Percentiles rank a stretch among this genome's conserved stretches.
These are phyloP conservation scores for Sternotherus odoratus DNA, from an alignment of 2,797 vertebrate genomes.

Conservation along the genomic window DNA sequence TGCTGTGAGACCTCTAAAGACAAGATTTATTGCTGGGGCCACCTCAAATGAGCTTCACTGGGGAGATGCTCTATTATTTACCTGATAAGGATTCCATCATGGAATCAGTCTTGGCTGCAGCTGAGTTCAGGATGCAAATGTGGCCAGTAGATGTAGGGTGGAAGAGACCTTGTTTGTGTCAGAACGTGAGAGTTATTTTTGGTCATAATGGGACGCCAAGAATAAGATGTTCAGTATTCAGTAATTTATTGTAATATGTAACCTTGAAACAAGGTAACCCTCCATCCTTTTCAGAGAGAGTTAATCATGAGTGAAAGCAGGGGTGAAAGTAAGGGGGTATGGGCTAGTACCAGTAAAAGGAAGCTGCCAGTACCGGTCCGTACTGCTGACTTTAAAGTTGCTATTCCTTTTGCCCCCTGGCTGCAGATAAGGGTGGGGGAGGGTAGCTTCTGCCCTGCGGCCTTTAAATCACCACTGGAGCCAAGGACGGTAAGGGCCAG, in stretches of 20 bases:
- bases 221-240: background rate
- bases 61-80: background rate
- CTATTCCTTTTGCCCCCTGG: too few relatives aligned
- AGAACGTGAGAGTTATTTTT: background rate
- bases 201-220: background rate
- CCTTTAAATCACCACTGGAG: too few relatives aligned
- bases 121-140: background rate
- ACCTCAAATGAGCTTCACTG: background rate
- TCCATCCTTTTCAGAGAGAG: background rate
- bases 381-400: too few relatives aligned
- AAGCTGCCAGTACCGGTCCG: too few relatives aligned
- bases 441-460: too few relatives aligned
- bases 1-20: background rate
- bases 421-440: too few relatives aligned
- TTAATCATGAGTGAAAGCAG: background rate
- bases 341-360: too few relatives aligned
- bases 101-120: background rate
- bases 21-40: background rate
- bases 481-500: too few relatives aligned
- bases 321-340: too few relatives aligned
- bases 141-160: rapidly evolving
- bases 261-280: background rate
- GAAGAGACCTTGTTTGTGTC: background rate
- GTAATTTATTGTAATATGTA: background rate
- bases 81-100: background rate